phyloP scores from a whole-genome alignment of 2,113 vertebrate genomes.

The Pheucticus melanocephalus region DNA sequence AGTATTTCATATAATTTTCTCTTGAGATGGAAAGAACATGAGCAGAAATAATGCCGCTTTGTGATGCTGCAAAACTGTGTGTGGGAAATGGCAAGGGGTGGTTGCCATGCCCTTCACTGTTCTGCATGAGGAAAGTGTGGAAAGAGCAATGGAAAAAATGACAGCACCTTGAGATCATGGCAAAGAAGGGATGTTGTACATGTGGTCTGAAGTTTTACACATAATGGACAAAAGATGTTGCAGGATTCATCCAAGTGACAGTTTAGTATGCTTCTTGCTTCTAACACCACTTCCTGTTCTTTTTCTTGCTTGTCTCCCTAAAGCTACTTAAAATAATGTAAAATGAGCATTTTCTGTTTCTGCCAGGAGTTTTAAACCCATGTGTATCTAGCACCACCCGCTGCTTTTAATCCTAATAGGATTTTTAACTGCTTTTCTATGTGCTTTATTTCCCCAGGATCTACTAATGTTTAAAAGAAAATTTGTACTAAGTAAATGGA shows the following conservation, averaged over 20 bases:
- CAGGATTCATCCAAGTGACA: neutral
- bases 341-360: neutral
- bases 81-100: neutral
- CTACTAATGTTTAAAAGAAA: neutral
- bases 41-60: neutral
- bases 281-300: neutral
- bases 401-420: conserved; percentile 6
- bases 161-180: neutral
- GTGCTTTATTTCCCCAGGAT: conserved; percentile 15
- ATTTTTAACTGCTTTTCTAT: conserved; percentile 20
- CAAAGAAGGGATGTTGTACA: neutral
- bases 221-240: neutral
- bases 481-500: conserved; percentile 4
- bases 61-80: neutral
- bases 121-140: rapidly evolving
- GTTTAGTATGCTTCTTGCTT: neutral
- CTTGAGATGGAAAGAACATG: neutral
- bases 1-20: neutral
- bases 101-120: rapidly evolving
- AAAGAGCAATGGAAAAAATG: neutral
- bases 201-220: neutral
- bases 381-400: neutral
- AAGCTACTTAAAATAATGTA: neutral
- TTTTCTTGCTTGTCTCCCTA: neutral
- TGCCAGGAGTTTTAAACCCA: neutral